Percentiles rank a stretch among this genome's conserved stretches.
phyloP scores from a whole-genome alignment of 2,888 invertebrate species.

The Rhorus exstirpatorius region DNA sequence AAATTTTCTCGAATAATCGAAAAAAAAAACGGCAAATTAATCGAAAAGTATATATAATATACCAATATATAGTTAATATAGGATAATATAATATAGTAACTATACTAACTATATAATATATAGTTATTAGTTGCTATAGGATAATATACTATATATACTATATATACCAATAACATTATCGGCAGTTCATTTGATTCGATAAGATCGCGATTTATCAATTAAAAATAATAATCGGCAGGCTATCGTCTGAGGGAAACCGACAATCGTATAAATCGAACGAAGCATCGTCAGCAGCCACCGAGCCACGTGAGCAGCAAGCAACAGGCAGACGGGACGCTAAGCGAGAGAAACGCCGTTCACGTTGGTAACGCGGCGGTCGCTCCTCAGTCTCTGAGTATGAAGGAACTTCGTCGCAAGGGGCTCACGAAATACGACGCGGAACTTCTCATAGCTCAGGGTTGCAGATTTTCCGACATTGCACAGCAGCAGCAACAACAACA shows the following conservation, averaged over 20 bases:
- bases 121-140: no score
- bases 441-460: constrained; percentile 93
- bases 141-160: no score
- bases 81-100: no score
- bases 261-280: constrained; percentile 95
- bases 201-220: neutral
- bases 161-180: no score
- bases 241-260: constrained; percentile 97
- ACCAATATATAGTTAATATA: no score
- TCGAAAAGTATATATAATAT: no score
- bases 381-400: constrained; percentile 91
- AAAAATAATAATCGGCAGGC: constrained; percentile 86
- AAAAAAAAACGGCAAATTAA: no score
- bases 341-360: constrained; percentile 81
- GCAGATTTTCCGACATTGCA: constrained; percentile 90
- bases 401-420: constrained; percentile 94
- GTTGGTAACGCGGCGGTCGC: constrained; percentile 86
- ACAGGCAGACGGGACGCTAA: constrained; percentile 80
- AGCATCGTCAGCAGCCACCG: constrained; percentile 87
- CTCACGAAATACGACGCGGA: constrained; percentile 96
- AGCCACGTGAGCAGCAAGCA: constrained; percentile 79
- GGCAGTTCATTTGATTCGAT: no score
- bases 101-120: no score
- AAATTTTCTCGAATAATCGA: no score
- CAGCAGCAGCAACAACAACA: constrained; percentile 78